phyloP scores from a whole-genome alignment of 2,113 vertebrate genomes.

The Nibea coibor region DNA sequence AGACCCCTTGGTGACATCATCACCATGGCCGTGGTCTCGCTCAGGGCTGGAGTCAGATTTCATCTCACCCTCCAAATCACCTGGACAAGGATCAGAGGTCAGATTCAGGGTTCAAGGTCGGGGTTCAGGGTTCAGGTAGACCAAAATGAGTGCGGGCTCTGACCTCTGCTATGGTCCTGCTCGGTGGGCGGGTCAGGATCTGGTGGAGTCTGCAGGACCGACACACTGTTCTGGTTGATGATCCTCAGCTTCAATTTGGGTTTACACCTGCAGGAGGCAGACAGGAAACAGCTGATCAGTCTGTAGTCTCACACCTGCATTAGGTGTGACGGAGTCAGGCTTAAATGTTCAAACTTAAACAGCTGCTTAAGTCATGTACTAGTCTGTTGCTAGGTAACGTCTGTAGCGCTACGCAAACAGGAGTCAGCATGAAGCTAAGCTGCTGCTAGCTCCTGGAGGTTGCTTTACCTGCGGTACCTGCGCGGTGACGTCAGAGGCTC shows the following conservation, averaged over 20 bases:
- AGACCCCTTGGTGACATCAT: conserved; percentile 82
- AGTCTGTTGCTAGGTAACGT: too few relatives aligned
- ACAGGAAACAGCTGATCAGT: conserved; percentile 20
- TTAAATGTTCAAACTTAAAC: too few relatives aligned
- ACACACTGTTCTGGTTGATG: conserved; percentile 98
- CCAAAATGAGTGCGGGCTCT: neutral
- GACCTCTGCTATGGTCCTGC: conserved; percentile 91
- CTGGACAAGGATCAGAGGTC: too few relatives aligned
- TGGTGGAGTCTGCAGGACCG: conserved; percentile 93
- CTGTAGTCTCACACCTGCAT: neutral
- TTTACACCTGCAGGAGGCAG: conserved; percentile 83
- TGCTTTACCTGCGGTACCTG: conserved; percentile 84
- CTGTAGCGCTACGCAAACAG: too few relatives aligned
- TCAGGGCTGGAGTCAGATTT: conserved; percentile 98
- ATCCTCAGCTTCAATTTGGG: conserved; percentile 98
- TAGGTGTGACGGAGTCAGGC: neutral
- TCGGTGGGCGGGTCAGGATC: conserved; percentile 86
- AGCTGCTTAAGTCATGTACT: too few relatives aligned
- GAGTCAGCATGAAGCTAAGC: neutral
- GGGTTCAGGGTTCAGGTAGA: neutral
- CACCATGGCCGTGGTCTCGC: conserved; percentile 88
- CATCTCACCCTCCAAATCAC: conserved; percentile 92
- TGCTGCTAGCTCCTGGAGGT: neutral
- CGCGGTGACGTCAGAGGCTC: conserved; percentile 87
- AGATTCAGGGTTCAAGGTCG: too few relatives aligned